Base-by-base conservation (phyloP, 1,140 invertebrate species). In the Aphaenogaster rudis region DNA sequence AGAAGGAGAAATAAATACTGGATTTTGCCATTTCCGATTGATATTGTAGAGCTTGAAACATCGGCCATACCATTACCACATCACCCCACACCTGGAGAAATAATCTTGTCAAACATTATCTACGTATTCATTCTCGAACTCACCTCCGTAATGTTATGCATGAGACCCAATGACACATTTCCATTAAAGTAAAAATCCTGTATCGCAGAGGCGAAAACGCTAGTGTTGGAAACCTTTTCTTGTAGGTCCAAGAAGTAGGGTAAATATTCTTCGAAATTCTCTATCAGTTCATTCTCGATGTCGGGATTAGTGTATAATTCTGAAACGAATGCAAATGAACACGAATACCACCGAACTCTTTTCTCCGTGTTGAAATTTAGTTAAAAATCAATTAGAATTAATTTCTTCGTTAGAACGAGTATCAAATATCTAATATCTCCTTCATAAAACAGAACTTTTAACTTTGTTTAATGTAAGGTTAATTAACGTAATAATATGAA, bases 1-100 rank as follows among this genome's bases (percentile, higher is more conserved):
- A 95, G 3, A 88, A 21, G 45, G 93, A 94, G 36, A 94, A 92
- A 21, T 93, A 95, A 8, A 88, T 76, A 48, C 74, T 92, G 0
- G 92, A 93, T 8, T 93, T 93, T 87, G 92, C 93, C 7, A 71
- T 28, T 50, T 88, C 15, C 0, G 85, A 82, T 21, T 92, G 93
- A 21, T 87, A 89, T 45, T 86, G 57, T 7, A 92, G 2, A 3
- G 80, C n/a, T 86, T 89, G 66, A n/a, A 91, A 92, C 1, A 13
- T 33, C 15, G 94, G 80, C 91, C 92, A 95, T 15, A 36, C 69
- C 0, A 93, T 8, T 1, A 71, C 0, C 8, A 28, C 76, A 36
- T 95, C 94, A 1, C 91, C 80, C 0, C 80, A 0, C 21, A 92
- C 11, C 94, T 95, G 63, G 0, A 89, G 92, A 78, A 80, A 69